Evolutionary conservation across 2,888 invertebrate genomes (phyloP).

Genomic region (Cryptophagus acutangulus): DNA sequence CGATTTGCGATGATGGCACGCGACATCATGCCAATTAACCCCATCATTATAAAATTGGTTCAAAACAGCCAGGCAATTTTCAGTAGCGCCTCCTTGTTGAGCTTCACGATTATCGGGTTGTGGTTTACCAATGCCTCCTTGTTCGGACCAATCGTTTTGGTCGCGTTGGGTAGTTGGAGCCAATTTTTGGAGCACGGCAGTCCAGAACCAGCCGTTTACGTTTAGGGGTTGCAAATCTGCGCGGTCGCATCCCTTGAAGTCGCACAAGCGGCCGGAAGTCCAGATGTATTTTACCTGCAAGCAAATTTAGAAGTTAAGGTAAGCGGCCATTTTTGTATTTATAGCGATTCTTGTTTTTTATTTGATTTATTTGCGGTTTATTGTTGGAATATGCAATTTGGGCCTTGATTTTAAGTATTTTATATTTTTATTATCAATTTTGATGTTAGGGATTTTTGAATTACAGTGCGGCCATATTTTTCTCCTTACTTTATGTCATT

Average conservation of each 20-base stretch:
- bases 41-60: constrained; percentile 91
- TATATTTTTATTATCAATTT: too few species aligned
- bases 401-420: too few species aligned
- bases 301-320: not conserved
- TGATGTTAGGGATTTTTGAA: too few species aligned
- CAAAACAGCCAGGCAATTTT: constrained; percentile 78
- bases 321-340: too few species aligned
- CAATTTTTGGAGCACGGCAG: constrained; percentile 77
- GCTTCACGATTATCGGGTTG: constrained; percentile 84
- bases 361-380: too few species aligned
- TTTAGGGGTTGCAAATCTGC: constrained; percentile 76
- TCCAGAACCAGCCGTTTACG: constrained; percentile 91
- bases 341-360: too few species aligned
- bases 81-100: constrained; percentile 75
- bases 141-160: constrained; percentile 85
- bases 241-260: constrained; percentile 85
- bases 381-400: too few species aligned
- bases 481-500: too few species aligned
- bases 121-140: constrained; percentile 78
- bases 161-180: constrained; percentile 76
- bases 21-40: constrained; percentile 87
- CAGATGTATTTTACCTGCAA: constrained; percentile 86
- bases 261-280: constrained; percentile 85
- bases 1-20: constrained; percentile 84
- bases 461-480: too few species aligned